Conservation (phyloP, 2,113 vertebrate species). For the Oncorhynchus keta region DNA sequence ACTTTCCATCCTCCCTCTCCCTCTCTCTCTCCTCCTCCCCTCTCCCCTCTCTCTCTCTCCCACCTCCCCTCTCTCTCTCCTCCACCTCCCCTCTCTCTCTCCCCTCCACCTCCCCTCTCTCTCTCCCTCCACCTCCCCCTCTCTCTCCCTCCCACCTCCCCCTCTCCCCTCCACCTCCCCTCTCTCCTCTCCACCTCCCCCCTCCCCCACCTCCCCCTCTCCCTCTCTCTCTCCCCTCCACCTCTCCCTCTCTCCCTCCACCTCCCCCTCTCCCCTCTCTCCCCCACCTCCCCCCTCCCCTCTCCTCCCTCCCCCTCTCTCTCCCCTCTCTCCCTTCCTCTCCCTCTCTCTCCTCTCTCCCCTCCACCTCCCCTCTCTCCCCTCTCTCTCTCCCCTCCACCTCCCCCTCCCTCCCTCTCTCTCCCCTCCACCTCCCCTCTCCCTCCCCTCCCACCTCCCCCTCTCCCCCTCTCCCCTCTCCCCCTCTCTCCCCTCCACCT, state of each 20-base stretch:
- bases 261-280: background rate
- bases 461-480: too few species aligned
- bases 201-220: too few species aligned
- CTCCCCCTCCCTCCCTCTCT: background rate
- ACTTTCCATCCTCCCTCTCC: slow-evolving; percentile 17
- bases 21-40: too few species aligned
- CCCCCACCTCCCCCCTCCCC: too few species aligned
- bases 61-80: background rate
- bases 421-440: background rate
- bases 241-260: background rate
- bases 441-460: background rate
- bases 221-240: background rate
- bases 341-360: background rate
- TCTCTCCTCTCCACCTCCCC: background rate
- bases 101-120: too few species aligned
- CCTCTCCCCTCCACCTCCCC: too few species aligned
- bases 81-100: background rate
- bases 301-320: background rate
- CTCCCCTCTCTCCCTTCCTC: rapidly evolving
- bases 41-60: too few species aligned
- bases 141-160: too few species aligned
- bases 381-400: background rate
- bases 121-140: too few species aligned
- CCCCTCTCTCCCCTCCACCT: background rate
- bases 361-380: background rate